phyloP scores from a whole-genome alignment of 2,888 invertebrate genomes.

The Lasioglossum malachurum region DNA sequence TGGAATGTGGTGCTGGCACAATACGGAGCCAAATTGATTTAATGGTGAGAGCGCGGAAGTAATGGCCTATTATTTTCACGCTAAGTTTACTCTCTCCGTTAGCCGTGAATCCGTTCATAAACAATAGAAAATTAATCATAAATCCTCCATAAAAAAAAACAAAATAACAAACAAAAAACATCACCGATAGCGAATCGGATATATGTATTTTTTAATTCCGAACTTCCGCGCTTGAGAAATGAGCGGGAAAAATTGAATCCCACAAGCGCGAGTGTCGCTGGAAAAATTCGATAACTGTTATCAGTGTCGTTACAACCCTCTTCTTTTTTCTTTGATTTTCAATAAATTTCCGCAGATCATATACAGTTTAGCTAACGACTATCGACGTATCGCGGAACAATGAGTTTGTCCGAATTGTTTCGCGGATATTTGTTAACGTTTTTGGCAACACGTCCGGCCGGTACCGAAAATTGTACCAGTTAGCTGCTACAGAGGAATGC shows the following conservation, averaged over 20 bases:
- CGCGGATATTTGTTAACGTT: conserved; percentile 2
- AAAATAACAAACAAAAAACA: not conserved
- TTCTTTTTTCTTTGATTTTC: not conserved
- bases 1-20: conserved; percentile 16
- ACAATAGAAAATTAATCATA: not conserved
- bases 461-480: not conserved
- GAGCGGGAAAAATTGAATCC: not conserved
- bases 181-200: not conserved
- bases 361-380: not conserved
- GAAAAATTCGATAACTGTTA: not conserved
- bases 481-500: not conserved
- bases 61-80: conserved; percentile 39
- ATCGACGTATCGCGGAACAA: not conserved
- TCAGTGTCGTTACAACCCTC: not conserved
- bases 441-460: not conserved
- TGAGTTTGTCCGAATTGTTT: not conserved
- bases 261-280: not conserved
- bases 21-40: conserved; percentile 14
- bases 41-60: conserved; percentile 7
- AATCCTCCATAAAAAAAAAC: not conserved
- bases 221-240: not conserved
- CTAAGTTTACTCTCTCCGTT: conserved; percentile 2
- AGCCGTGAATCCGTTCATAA: not conserved
- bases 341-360: not conserved
- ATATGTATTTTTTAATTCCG: not conserved